Conservation (phyloP, 2,888 invertebrate genomes). For the Stegophylla sp. region DNA sequence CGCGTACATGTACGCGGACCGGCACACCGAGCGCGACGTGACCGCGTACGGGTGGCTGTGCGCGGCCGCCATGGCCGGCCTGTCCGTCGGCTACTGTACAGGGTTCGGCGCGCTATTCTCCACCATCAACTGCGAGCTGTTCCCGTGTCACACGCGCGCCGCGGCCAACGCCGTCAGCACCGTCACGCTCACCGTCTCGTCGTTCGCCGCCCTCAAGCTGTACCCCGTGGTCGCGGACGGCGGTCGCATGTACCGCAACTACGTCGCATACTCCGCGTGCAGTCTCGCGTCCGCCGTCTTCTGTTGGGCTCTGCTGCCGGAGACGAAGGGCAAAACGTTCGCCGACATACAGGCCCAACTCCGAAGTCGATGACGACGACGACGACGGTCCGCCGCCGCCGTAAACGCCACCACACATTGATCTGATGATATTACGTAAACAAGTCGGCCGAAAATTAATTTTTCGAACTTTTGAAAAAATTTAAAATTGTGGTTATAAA, state of each 20-base stretch:
- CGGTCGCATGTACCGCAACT: constrained; percentile 72
- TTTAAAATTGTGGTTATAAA: too few species aligned
- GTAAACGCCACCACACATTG: too few species aligned
- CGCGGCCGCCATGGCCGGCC: constrained; percentile 66
- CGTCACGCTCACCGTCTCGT: constrained; percentile 69
- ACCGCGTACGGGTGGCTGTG: constrained; percentile 65
- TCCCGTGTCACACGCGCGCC: constrained; percentile 72
- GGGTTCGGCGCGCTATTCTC: constrained; percentile 72
- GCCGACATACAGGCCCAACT: constrained; percentile 72
- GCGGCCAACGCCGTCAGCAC: constrained; percentile 70
- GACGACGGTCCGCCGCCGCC: background rate
- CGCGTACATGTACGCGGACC: constrained; percentile 66
- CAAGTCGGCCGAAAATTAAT: too few species aligned
- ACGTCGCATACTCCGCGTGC: constrained; percentile 71
- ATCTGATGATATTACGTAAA: too few species aligned
- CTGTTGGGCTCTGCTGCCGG: constrained; percentile 69
- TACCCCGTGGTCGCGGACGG: constrained; percentile 70
- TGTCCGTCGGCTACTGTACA: constrained; percentile 69
- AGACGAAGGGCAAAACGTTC: constrained; percentile 76
- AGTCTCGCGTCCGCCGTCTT: constrained; percentile 68
- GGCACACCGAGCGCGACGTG: constrained; percentile 63
- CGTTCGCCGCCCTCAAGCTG: constrained; percentile 70
- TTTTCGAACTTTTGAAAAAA: too few species aligned
- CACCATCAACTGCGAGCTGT: constrained; percentile 72
- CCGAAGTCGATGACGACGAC: background rate